Percentiles rank a stretch among this genome's conserved stretches.
These are phyloP conservation scores for Microtus oregoni DNA, from an alignment of 2,113 vertebrate genomes.

Conservation along the genomic window DNA sequence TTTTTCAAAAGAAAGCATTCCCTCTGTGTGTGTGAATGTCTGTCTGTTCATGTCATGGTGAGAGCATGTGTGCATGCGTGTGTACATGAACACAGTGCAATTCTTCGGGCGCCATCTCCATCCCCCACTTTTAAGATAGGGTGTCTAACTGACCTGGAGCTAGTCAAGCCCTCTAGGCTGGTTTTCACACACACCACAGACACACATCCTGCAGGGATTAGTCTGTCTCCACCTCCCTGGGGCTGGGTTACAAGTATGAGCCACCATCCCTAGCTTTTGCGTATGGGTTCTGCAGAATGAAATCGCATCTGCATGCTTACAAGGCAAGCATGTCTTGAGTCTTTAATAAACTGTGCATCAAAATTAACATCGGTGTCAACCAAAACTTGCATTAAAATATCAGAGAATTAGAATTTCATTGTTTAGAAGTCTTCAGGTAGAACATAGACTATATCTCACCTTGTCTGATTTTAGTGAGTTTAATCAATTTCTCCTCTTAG, in stretches of 20 bases:
- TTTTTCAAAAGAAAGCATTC: not conserved
- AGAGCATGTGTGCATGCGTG: not conserved
- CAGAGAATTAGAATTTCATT: not conserved
- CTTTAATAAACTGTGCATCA: not conserved
- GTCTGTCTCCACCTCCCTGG: not conserved
- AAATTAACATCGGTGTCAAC: constrained; percentile 31
- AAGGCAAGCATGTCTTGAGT: not conserved
- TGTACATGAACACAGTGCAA: not conserved
- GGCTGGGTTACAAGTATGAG: too few relatives aligned
- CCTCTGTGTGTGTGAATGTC: not conserved
- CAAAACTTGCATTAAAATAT: constrained; percentile 23
- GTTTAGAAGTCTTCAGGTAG: not conserved
- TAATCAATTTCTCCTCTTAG: not conserved
- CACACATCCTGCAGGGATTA: not conserved
- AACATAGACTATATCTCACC: not conserved
- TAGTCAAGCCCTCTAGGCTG: not conserved
- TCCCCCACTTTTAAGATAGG: not conserved
- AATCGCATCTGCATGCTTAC: not conserved
- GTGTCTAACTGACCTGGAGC: not conserved
- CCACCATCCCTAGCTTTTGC: not conserved
- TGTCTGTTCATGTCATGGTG: not conserved
- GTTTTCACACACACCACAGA: not conserved
- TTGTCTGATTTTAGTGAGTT: constrained; percentile 35
- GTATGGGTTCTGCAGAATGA: not conserved
- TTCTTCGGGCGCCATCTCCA: not conserved